Evolutionary conservation across 2,113 vertebrate genomes (phyloP).

Genomic region (Fukomys damarensis): DNA sequence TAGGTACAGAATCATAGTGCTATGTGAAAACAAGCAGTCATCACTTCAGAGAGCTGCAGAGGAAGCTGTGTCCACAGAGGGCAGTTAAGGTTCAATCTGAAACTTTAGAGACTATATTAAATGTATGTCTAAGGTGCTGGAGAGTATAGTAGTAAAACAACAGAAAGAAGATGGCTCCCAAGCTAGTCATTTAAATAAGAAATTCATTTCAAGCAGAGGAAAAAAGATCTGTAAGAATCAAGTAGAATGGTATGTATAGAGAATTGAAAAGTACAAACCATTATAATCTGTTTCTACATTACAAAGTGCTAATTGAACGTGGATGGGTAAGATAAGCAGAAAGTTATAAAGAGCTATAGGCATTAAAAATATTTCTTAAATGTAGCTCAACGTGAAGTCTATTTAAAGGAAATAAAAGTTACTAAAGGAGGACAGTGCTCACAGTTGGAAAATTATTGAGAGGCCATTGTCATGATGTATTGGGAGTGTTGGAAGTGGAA

Average conservation of each 20-base stretch:
- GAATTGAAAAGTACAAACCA: neutral
- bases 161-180: neutral
- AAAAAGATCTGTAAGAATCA: neutral
- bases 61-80: neutral
- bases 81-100: neutral
- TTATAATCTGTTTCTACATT: neutral
- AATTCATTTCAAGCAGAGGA: neutral
- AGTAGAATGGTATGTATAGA: neutral
- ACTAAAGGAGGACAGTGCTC: neutral
- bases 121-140: neutral
- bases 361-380: neutral
- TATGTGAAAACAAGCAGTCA: neutral
- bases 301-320: neutral
- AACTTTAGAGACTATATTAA: neutral
- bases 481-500: neutral
- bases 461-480: neutral
- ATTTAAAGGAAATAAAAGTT: neutral
- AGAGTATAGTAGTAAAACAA: neutral
- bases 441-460: neutral
- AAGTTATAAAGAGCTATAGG: neutral
- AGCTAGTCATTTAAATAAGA: neutral
- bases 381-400: neutral
- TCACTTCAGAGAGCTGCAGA: neutral
- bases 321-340: neutral
- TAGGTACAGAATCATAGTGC: neutral